Percentiles rank a stretch among this genome's conserved stretches.
Evolutionary conservation across 2,797 vertebrate genomes (phyloP).

Genomic region (Enteromius trimaculatus): DNA sequence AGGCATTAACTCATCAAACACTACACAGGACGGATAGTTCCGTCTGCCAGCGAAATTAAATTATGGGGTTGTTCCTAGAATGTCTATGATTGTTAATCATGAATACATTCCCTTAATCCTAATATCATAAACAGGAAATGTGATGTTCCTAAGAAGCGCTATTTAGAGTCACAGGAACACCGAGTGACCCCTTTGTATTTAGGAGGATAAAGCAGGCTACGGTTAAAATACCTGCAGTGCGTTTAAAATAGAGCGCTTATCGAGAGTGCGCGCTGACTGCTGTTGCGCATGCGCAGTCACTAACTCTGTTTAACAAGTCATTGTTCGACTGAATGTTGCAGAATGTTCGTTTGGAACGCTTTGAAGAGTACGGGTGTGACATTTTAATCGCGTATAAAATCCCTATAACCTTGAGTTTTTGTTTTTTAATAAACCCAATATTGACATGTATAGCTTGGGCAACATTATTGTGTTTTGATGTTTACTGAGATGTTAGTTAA

Average conservation of each 20-base stretch:
- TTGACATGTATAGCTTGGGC: neutral
- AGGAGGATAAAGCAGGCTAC: slow-evolving; percentile 37
- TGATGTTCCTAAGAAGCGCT: neutral
- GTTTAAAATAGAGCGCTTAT: slow-evolving; percentile 42
- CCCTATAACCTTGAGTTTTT: neutral
- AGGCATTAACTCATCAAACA: neutral
- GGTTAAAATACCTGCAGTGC: slow-evolving; percentile 27
- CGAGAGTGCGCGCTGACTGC: neutral
- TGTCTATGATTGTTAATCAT: neutral
- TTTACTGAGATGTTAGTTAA: neutral
- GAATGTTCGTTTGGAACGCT: neutral
- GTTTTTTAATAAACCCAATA: neutral
- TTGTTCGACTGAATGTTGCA: neutral
- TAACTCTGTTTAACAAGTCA: neutral
- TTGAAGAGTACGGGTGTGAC: neutral
- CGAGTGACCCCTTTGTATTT: slow-evolving; percentile 26
- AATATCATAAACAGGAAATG: neutral
- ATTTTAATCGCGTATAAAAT: neutral
- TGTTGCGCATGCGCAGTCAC: slow-evolving; percentile 31
- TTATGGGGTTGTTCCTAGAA: neutral
- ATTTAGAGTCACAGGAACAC: neutral
- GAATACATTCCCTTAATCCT: neutral
- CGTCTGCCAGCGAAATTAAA: neutral
- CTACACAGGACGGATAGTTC: neutral
- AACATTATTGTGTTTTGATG: neutral